Evolutionary conservation across 2,888 invertebrate species (phyloP), one percentile per base, ranked within the genome.

Genomic region (Amblyjoppa fuscipennis): DNA sequence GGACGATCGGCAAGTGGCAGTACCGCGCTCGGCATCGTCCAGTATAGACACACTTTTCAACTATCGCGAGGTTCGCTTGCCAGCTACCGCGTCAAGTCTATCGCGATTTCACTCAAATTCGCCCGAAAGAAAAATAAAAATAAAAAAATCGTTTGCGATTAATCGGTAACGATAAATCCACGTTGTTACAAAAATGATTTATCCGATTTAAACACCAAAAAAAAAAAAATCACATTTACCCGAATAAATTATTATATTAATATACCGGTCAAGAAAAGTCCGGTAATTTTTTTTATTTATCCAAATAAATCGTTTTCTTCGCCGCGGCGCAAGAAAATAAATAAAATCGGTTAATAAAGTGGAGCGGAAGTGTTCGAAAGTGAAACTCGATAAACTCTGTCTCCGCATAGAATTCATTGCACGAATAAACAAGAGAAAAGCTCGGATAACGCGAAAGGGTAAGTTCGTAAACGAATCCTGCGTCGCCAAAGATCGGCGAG

Each of bases 21-120:
- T 92, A 88, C 88, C 86, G 90, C 88, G 89, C 88, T 89, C 89
- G 92, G 91, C 92, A 87, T 90, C 90, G 89, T 87, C 89, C 87
- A 71, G 90, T 79, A 87, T 88, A 87, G 92, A 90, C 88, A 83
- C 71, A 64, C 66, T 7, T 64, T 78, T 73, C 66, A 28, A 56
- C 76, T 49, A 59, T 64, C 59, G 31, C 68, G 31, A 79, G 64
- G 51, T 81, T 56, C 25, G 51, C 28, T 61, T 25, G 16, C 13
- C 16, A 28, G 64, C 45, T 31, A 31, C 9, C 16, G 61, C 31
- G 31, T 31, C 3, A 61, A 31, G 11, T 1, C 61, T 31, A 16
- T 61, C 25, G 31, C 61, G 61, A 25, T 61, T 31, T 25, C 7
- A 1, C 61, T 28, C 4, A 5, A 28, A 3, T 1, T 28, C 66